Base-by-base conservation (phyloP, 2,113 vertebrate genomes). In the Crypturellus undulatus region DNA sequence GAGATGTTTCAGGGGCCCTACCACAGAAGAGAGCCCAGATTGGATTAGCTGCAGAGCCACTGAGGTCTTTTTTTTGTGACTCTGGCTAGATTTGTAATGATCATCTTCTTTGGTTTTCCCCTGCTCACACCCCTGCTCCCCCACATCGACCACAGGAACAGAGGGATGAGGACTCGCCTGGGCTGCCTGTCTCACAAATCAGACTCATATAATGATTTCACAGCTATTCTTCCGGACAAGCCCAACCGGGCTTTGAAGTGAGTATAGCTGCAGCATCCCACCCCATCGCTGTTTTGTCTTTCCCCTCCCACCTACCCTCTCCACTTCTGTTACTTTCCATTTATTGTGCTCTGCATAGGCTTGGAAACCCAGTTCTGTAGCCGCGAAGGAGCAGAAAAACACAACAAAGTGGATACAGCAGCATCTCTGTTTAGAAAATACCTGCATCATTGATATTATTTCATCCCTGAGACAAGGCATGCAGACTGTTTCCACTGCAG, bases 151-250 rank as follows among this genome's bases (percentile, higher is more conserved):
- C 97, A 87, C 97, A 99, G 98, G 97, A 98, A 97, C 97, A 98
- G 97, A 98, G 98, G 98, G 95, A 99, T 99, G 99, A 99, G 99
- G 97, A 99, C 99, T 95, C 98, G 99, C 96, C 98, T 99, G 80
- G 99, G 99, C 83, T 99, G 99, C 97, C 97, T 99, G 94, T 99
- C 99, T 94, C 98, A 99, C 97, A 99, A 99, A 95, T 99, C 99
- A 42, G 99, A 99, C 97, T 99, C 99, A 51, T 99, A 98, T 97
- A 99, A 98, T 36, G 99, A 99, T 96, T 99, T 99, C 97, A 99
- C 99, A 22, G 98, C 99, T 94, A 99, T 99, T 94, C 98, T 99
- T 95, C 98, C 98, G 10, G 98, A 99, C 94, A 99, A 99, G 90
- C 98, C 99, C 40, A 98, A 98, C 95, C 97, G 99, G 40, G 99